phyloP scores from a whole-genome alignment of 2,888 invertebrate genomes.

The Caenorhabditis drosophilae region DNA sequence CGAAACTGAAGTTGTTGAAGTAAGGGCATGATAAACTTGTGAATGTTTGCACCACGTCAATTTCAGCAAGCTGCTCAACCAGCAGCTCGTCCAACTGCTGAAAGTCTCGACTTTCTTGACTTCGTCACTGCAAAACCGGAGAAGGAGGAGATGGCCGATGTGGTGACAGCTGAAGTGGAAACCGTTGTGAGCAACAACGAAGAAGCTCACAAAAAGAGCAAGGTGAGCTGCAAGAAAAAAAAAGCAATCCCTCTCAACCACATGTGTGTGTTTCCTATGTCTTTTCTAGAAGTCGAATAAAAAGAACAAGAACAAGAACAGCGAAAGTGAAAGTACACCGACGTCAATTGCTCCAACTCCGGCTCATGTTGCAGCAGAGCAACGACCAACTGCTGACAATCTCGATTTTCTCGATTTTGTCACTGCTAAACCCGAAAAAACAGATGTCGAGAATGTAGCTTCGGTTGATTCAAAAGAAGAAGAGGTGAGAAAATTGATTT shows the following conservation, averaged over 20 bases:
- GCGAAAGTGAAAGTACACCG: slow-evolving; percentile 26
- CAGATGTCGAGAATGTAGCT: not conserved
- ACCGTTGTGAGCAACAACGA: too few relatives aligned
- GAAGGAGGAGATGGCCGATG: not conserved
- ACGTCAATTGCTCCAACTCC: slow-evolving; percentile 1
- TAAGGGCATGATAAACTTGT: not conserved
- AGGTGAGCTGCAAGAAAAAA: too few relatives aligned
- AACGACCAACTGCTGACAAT: slow-evolving; percentile 12
- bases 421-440: slow-evolving; percentile 25
- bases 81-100: slow-evolving; percentile 30
- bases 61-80: slow-evolving; percentile 1
- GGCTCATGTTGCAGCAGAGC: not conserved
- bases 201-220: too few relatives aligned
- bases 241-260: too few relatives aligned
- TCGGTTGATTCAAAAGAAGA: not conserved
- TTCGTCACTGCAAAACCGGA: slow-evolving; percentile 26
- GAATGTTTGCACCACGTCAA: not conserved
- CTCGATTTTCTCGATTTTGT: slow-evolving; percentile 43
- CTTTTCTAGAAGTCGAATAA: slow-evolving; percentile 20
- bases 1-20: slow-evolving; percentile 2
- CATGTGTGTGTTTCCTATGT: too few relatives aligned
- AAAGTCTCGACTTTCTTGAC: slow-evolving; percentile 24
- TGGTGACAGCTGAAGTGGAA: not conserved
- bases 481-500: not conserved
- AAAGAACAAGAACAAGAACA: slow-evolving; percentile 22